These are phyloP conservation scores for Eupithecia centaureata DNA, from an alignment of 2,888 invertebrate genomes.

Conservation along the genomic window DNA sequence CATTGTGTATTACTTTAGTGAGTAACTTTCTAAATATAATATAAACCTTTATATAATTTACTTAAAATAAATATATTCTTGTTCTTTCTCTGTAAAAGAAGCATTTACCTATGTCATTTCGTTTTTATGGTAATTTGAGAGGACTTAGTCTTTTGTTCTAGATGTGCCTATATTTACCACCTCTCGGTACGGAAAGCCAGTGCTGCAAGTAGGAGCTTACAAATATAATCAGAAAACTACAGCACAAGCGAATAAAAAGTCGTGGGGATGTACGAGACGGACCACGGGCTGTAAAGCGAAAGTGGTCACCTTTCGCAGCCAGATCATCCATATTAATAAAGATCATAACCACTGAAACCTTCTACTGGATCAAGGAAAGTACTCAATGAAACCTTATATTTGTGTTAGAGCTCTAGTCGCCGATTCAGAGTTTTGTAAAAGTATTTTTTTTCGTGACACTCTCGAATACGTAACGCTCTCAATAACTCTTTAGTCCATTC, in stretches of 20 bases:
- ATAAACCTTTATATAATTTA: neutral
- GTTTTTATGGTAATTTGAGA: neutral
- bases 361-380: neutral
- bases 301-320: too few relatives aligned
- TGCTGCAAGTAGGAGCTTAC: neutral
- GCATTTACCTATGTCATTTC: neutral
- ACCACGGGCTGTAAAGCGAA: too few relatives aligned
- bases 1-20: too few relatives aligned
- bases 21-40: neutral
- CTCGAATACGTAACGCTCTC: too few relatives aligned
- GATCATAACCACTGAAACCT: too few relatives aligned
- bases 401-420: too few relatives aligned
- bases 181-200: neutral
- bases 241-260: neutral
- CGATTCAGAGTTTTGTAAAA: too few relatives aligned
- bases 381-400: neutral
- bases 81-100: neutral
- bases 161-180: neutral
- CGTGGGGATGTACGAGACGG: too few relatives aligned
- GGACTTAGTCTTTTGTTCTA: neutral
- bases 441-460: too few relatives aligned
- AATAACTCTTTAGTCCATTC: too few relatives aligned
- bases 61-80: too few relatives aligned
- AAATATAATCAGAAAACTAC: neutral
- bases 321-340: too few relatives aligned